Evolutionary conservation across 2,888 invertebrate species (phyloP).

Genomic region (Dynastes maya): DNA sequence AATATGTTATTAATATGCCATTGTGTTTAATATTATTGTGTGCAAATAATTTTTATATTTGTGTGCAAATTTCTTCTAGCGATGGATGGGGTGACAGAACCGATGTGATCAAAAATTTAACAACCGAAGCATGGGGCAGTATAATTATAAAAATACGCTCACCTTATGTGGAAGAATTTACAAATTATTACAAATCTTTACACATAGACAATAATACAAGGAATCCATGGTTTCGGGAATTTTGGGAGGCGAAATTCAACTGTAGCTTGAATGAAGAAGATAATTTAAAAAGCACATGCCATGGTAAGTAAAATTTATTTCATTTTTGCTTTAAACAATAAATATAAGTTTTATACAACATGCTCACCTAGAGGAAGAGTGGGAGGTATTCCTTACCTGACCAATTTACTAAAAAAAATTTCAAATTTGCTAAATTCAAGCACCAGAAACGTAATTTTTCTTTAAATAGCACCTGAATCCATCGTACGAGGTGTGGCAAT

Average conservation of each 20-base stretch:
- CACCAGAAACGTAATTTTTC: too few species aligned
- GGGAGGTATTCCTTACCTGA: too few species aligned
- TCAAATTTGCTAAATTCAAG: not conserved
- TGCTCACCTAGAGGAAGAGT: too few species aligned
- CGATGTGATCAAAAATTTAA: constrained; percentile 81
- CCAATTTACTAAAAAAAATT: too few species aligned
- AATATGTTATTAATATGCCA: not conserved
- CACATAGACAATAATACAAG: constrained; percentile 77
- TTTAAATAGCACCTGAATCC: too few species aligned
- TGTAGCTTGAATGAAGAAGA: constrained; percentile 70
- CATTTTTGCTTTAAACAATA: too few species aligned
- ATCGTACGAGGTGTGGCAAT: too few species aligned
- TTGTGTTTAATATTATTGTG: not conserved
- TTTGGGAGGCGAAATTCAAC: constrained; percentile 83
- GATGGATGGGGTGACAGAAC: constrained; percentile 85
- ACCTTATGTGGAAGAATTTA: constrained; percentile 77
- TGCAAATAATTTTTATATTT: constrained; percentile 4
- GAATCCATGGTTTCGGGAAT: constrained; percentile 85
- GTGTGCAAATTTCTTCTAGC: constrained; percentile 67
- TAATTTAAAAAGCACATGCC: constrained; percentile 3
- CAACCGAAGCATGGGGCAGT: constrained; percentile 79
- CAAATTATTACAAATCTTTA: constrained; percentile 79
- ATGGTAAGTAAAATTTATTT: constrained; percentile 15
- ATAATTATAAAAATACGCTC: constrained; percentile 85
- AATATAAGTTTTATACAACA: too few species aligned